Evolutionary conservation across 2,888 invertebrate species (phyloP), one percentile per base, ranked within the genome.

Genomic region (Entomobrya proxima): DNA sequence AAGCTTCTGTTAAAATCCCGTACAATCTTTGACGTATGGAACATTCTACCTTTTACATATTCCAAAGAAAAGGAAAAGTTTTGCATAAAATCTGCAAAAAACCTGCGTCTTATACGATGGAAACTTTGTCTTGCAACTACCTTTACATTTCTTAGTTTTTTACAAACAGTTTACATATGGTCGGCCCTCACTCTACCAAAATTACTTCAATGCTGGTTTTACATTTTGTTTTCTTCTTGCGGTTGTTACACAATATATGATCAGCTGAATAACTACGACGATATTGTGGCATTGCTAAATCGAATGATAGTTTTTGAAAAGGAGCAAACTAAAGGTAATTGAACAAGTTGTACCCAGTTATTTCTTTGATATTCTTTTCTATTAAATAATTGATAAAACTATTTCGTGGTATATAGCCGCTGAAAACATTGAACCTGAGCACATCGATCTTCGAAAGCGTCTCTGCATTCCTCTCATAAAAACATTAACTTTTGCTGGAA

Each of bases 201-300:
- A n/a, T n/a, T 64, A 2, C 30, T 64, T n/a, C 64, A 64, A 18
- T 64, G 64, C 35, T 64, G 32, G 2, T 64, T 64, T 32, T 64
- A 64, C 35, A 64, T 32, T n/a, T 15, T 64, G 2, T 64, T n/a
- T 18, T 64, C 35, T 6, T 32, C 6, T 11, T 64, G 64, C 32
- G 32, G 64, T n/a, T 32, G 64, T n/a, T 64, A 35, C 64, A 64
- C 32, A 15, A 64, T 64, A 4, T 15, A 64, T 64, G 32, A 64
- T n/a, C 64, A 64, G 18, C n/a, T 32, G n/a, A 64, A 64, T 9
- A 64, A 64, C 32, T 15, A 6, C 3, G 2, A 32, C 3, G 64
- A 64, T 32, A 64, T 32, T 30, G 64, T 35, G n/a, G 64, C 64
- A 7, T 5, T 64, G 5, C 18, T 64, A 15, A 35, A 30, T 18